Evolutionary conservation across 2,797 vertebrate genomes (phyloP).

Genomic region (Syngnathus rostellatus): DNA sequence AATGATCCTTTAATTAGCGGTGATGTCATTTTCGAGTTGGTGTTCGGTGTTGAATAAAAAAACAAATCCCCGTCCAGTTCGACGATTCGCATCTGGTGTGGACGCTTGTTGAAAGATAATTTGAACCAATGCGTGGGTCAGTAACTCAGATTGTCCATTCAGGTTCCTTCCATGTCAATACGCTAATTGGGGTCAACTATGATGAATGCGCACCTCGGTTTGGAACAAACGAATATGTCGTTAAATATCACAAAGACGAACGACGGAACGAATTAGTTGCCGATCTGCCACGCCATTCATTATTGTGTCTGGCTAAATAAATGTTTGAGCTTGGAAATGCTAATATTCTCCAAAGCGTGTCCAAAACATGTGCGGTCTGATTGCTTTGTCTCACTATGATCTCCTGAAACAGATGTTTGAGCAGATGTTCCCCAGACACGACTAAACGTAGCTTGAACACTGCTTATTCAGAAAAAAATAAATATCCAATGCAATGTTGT

Average conservation of each 20-base stretch:
- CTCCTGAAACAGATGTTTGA: conserved; percentile 1
- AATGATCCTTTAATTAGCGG: background rate
- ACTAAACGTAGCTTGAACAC: background rate
- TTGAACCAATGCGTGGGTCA: background rate
- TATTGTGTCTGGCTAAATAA: background rate
- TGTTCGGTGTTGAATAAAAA: no score
- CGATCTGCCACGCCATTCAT: background rate
- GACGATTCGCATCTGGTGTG: background rate
- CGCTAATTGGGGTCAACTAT: background rate
- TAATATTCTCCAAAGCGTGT: background rate
- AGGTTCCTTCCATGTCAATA: background rate
- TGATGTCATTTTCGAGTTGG: no score
- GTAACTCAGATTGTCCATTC: background rate
- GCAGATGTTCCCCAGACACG: background rate
- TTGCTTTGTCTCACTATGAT: background rate
- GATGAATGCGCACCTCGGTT: no score
- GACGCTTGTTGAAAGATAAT: background rate
- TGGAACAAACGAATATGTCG: background rate
- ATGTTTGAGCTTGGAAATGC: background rate
- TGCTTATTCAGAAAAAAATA: background rate
- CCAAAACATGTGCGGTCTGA: background rate
- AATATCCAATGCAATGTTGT: background rate
- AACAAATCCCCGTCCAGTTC: background rate
- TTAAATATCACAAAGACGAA: background rate
- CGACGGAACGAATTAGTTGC: background rate